Percentiles rank a stretch among this genome's conserved stretches.
Conservation (phyloP, 2,888 invertebrate genomes). For the Polymixis flavicincta region DNA sequence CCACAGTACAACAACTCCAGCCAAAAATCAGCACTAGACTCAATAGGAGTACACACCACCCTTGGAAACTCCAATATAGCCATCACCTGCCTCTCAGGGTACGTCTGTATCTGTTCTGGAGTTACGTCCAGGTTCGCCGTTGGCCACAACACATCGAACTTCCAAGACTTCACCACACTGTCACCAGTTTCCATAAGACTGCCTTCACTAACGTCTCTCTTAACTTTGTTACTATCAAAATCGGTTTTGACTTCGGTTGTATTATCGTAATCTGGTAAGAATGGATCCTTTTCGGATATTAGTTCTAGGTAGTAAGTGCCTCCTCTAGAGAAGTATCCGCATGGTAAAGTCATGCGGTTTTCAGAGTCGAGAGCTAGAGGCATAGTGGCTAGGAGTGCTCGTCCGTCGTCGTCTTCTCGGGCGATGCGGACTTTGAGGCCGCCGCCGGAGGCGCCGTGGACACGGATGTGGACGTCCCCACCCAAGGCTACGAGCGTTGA, state of each 20-base stretch:
- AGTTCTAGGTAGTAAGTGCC: constrained; percentile 90
- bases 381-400: constrained; percentile 83
- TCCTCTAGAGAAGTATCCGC: constrained; percentile 94
- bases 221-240: constrained; percentile 67
- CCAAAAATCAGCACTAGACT: constrained; percentile 93
- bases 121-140: constrained; percentile 93
- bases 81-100: constrained; percentile 94
- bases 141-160: constrained; percentile 96
- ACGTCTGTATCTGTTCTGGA: constrained; percentile 94
- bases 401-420: constrained; percentile 87
- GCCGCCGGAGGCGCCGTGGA: constrained; percentile 88
- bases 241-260: constrained; percentile 67
- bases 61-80: constrained; percentile 94
- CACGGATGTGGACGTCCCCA: constrained; percentile 94
- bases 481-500: constrained; percentile 94
- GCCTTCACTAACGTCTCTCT: constrained; percentile 79
- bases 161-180: constrained; percentile 87
- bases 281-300: constrained; percentile 80
- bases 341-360: constrained; percentile 91
- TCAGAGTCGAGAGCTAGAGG: constrained; percentile 89
- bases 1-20: constrained; percentile 95
- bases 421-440: constrained; percentile 85
- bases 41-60: constrained; percentile 92
- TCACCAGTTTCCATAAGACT: constrained; percentile 84
- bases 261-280: constrained; percentile 78